Evolutionary conservation across 2,888 invertebrate genomes (phyloP).

Genomic region (Luffia ferchaultella): DNA sequence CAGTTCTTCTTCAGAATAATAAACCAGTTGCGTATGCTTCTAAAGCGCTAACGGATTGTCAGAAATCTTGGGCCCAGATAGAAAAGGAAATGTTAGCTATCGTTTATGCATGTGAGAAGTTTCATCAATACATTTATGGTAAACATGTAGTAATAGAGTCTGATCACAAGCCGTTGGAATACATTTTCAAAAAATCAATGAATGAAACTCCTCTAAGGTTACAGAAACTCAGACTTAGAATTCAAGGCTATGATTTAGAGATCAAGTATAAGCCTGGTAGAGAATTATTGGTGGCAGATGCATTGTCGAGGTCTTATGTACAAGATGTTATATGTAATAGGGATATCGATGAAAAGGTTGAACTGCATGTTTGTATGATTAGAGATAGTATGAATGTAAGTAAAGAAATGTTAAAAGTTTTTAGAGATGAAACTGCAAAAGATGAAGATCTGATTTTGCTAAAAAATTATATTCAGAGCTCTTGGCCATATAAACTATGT

Average conservation of each 20-base stretch:
- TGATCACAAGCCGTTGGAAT: constrained; percentile 16
- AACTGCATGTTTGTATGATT: constrained; percentile 10
- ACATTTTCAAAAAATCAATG: constrained; percentile 13
- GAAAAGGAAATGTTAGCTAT: constrained; percentile 16
- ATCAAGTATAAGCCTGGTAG: constrained; percentile 13
- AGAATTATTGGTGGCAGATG: constrained; percentile 14
- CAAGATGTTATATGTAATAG: constrained; percentile 7
- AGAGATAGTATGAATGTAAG: constrained; percentile 6
- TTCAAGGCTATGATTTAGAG: constrained; percentile 12
- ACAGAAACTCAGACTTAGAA: constrained; percentile 12
- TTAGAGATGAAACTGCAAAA: constrained; percentile 8
- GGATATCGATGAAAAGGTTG: constrained; percentile 9
- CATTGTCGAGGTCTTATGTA: too few relatives aligned
- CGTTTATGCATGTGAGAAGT: constrained; percentile 14
- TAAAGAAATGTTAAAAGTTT: constrained; percentile 1
- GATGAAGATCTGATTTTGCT: constrained; percentile 5
- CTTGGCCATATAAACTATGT: neutral
- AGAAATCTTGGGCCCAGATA: constrained; percentile 16
- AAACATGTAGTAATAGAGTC: constrained; percentile 13
- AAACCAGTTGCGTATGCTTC: constrained; percentile 13
- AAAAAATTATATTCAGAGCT: constrained; percentile 4
- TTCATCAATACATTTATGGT: constrained; percentile 14
- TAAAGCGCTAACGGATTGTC: constrained; percentile 12
- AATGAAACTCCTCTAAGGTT: constrained; percentile 12
- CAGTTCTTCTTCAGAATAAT: constrained; percentile 9